phyloP scores from a whole-genome alignment of 2,113 vertebrate genomes.

The Oreochromis aureus region DNA sequence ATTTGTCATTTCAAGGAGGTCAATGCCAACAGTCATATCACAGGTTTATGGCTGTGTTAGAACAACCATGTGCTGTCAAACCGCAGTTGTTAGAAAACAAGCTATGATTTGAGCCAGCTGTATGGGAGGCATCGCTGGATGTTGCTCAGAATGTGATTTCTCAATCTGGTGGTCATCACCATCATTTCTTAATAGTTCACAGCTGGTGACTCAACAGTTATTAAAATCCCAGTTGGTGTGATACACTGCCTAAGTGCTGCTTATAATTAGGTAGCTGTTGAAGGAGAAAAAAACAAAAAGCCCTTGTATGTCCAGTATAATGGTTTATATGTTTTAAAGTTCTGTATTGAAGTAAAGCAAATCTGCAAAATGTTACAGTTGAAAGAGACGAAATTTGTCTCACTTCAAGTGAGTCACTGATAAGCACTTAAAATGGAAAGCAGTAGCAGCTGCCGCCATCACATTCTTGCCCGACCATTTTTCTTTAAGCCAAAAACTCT shows the following conservation, averaged over 20 bases:
- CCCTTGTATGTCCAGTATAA: neutral
- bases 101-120: slow-evolving; percentile 38
- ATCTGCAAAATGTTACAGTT: neutral
- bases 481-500: neutral
- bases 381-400: neutral
- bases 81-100: neutral
- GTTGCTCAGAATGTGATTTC: slow-evolving; percentile 43
- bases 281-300: neutral
- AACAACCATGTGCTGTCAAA: neutral
- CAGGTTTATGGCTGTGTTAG: neutral
- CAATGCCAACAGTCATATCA: neutral
- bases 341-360: neutral
- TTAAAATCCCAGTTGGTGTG: slow-evolving; percentile 55
- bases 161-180: slow-evolving; percentile 53
- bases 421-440: slow-evolving; percentile 17
- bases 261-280: slow-evolving; percentile 40
- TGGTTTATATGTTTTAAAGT: neutral
- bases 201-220: slow-evolving; percentile 62
- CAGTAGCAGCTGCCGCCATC: neutral
- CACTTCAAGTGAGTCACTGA: neutral
- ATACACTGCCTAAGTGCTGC: slow-evolving; percentile 13
- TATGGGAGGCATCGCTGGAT: slow-evolving; percentile 21
- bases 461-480: neutral
- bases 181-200: slow-evolving; percentile 63
- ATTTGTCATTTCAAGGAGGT: neutral